Evolutionary conservation across 1,140 invertebrate species (phyloP), one percentile per base, ranked within the genome.

Genomic region (Micrasema minimum): DNA sequence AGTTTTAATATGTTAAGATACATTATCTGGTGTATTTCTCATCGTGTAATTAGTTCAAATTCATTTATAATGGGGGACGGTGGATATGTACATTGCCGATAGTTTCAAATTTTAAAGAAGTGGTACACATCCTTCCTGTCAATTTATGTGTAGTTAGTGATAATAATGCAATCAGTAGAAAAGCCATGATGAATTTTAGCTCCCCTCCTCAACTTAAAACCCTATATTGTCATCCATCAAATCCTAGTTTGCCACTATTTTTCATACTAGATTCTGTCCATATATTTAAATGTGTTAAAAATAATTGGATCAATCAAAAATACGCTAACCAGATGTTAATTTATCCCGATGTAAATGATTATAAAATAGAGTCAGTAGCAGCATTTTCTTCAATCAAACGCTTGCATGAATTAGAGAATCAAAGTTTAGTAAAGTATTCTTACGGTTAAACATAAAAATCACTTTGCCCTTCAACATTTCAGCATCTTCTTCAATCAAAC

Each of bases 101-200:
- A n/a, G n/a, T n/a, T n/a, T n/a, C n/a, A n/a, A n/a, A n/a, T n/a
- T n/a, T n/a, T n/a, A n/a, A n/a, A n/a, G n/a, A n/a, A n/a, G n/a
- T n/a, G n/a, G n/a, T n/a, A n/a, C n/a, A n/a, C n/a, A n/a, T n/a
- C n/a, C n/a, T n/a, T n/a, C n/a, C n/a, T n/a, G n/a, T n/a, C n/a
- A n/a, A n/a, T 14, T 48, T 14, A 14, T 48, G 18, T 14, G 12
- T 48, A n/a, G 45, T 48, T 48, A 48, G 45, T 48, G 45, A n/a
- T 14, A 18, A 48, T 14, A 48, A 14, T 48, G 6, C 18, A 4
- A 14, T 48, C 14, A 48, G 14, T 18, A 48, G 12, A 48, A 14
- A n/a, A 48, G 12, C 18, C 14, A 48, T 14, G 18, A 48, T 48
- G 45, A 7, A 5, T n/a, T 48, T n/a, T 14, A 14, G 45, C 12